Percentiles rank a stretch among this genome's conserved stretches.
phyloP scores from a whole-genome alignment of 53 echinoderm and acorn worm species.

The Arbacia lixula region DNA sequence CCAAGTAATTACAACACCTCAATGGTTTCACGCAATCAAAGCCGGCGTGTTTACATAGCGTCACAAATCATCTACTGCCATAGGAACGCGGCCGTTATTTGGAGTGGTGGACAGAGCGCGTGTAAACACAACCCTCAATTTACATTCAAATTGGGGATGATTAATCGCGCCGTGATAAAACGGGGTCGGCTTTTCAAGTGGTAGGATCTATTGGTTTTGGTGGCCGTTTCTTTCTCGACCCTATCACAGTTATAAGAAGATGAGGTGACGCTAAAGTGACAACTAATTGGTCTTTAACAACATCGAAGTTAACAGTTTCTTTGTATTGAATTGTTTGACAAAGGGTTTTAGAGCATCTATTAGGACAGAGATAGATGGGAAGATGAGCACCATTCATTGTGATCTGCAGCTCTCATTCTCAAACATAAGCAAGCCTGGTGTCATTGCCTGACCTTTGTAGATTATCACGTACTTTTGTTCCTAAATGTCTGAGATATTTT shows the following conservation, averaged over 20 bases:
- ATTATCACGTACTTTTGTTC: too few relatives aligned
- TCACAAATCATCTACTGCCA: constrained; percentile 24
- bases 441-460: too few relatives aligned
- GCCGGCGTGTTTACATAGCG: neutral
- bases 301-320: constrained; percentile 38
- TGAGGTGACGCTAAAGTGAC: constrained; percentile 26
- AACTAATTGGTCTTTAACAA: constrained; percentile 55
- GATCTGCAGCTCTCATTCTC: too few relatives aligned
- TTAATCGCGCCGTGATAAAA: constrained; percentile 23
- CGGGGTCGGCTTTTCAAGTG: constrained; percentile 17
- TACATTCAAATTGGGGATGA: constrained; percentile 27
- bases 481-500: too few relatives aligned
- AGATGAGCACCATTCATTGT: too few relatives aligned
- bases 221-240: neutral
- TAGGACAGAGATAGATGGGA: too few relatives aligned
- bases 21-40: neutral
- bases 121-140: constrained; percentile 26
- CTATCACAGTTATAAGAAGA: constrained; percentile 27
- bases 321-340: constrained; percentile 34
- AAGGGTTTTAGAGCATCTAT: too few relatives aligned
- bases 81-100: constrained; percentile 39
- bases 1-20: too few relatives aligned
- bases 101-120: constrained; percentile 27
- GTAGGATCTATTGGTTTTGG: too few relatives aligned
- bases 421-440: too few relatives aligned